Percentiles rank a stretch among this genome's conserved stretches.
phyloP scores from a whole-genome alignment of 2,797 vertebrate genomes.

The Sebastes hubbsi region DNA sequence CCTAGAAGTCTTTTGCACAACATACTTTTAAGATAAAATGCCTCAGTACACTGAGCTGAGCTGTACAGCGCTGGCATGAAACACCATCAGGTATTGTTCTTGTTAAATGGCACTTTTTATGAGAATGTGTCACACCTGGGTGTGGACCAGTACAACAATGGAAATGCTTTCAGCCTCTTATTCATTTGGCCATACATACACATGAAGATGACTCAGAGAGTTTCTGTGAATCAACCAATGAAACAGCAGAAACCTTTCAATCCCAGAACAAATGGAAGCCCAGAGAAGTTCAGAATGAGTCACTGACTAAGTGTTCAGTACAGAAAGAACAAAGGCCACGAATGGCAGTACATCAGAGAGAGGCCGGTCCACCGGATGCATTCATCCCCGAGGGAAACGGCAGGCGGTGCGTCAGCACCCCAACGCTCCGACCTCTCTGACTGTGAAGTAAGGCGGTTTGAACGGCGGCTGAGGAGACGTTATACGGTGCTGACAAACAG shows the following conservation, averaged over 20 bases:
- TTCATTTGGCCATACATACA: neutral
- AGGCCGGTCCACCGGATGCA: neutral
- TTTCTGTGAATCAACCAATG: conserved; percentile 1
- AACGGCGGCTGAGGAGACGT: neutral
- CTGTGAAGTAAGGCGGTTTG: neutral
- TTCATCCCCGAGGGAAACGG: conserved; percentile 1
- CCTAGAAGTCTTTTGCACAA: too few species aligned
- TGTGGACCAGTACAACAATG: neutral
- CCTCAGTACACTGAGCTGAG: neutral
- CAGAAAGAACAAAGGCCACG: conserved; percentile 17
- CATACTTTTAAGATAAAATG: neutral
- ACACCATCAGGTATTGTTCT: neutral
- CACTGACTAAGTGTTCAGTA: conserved; percentile 8
- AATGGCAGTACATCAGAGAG: neutral
- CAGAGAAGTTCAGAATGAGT: conserved; percentile 19
- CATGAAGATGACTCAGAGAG: conserved; percentile 15
- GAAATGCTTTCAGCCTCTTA: neutral
- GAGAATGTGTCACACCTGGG: neutral
- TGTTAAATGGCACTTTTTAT: neutral
- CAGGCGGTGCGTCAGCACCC: neutral
- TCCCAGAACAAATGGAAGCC: neutral
- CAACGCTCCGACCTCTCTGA: neutral
- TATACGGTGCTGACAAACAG: neutral
- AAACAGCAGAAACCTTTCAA: neutral
- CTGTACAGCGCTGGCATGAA: neutral